Conservation (phyloP, 2,797 vertebrate genomes). For the Tinamus major region DNA sequence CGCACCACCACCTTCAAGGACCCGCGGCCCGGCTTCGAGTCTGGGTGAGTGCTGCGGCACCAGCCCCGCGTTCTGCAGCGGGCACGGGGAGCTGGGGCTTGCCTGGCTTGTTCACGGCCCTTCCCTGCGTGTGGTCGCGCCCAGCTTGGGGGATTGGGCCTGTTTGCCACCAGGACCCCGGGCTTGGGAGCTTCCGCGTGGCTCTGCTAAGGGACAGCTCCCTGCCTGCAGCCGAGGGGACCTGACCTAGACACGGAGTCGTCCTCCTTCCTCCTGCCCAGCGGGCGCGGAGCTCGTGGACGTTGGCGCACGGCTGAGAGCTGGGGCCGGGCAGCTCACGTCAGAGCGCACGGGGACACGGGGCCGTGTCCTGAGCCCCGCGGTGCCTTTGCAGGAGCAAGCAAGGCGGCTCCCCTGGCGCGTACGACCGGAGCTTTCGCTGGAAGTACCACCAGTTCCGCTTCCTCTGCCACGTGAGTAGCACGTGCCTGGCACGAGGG, state of each 20-base stretch:
- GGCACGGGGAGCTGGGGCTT: rapidly evolving
- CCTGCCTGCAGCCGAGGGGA: background rate
- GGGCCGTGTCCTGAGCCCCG: background rate
- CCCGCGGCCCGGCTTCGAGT: constrained; percentile 95
- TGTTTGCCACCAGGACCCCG: rapidly evolving
- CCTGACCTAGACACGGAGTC: background rate
- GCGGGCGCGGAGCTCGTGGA: rapidly evolving
- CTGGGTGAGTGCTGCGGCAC: constrained; percentile 84
- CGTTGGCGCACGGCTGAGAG: too few species aligned
- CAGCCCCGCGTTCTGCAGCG: rapidly evolving
- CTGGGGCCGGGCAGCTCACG: rapidly evolving
- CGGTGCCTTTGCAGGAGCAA: constrained; percentile 81
- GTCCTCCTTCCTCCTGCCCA: rapidly evolving
- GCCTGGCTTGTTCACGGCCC: rapidly evolving
- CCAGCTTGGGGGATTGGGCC: rapidly evolving
- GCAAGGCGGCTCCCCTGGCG: constrained; percentile 91
- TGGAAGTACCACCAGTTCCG: constrained; percentile 99
- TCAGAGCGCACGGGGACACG: background rate
- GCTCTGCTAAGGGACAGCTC: background rate
- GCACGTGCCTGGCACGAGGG: too few species aligned
- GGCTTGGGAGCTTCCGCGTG: rapidly evolving
- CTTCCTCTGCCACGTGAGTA: constrained; percentile 93
- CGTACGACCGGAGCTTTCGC: constrained; percentile 96
- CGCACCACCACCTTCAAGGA: constrained; percentile 98
- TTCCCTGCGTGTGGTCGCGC: rapidly evolving